A percentile compares a stretch with the other conserved stretches of the same genome.
Evolutionary conservation across 2,888 invertebrate species (phyloP).

Genomic region (Synanthedon tipuliformis): DNA sequence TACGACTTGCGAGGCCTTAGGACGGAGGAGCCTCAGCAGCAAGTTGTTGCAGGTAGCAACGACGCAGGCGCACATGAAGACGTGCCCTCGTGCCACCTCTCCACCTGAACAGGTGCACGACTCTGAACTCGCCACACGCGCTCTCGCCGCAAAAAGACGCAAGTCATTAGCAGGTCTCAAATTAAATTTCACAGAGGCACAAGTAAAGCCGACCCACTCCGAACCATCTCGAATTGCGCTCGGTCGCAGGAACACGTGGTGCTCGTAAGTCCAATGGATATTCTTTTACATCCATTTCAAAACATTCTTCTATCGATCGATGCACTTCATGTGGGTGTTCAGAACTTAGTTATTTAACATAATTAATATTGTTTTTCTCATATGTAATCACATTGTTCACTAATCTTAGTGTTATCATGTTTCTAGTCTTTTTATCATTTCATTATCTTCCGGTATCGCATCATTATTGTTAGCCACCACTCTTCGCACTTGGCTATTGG

Average conservation of each 20-base stretch:
- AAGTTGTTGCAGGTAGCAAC: conserved; percentile 63
- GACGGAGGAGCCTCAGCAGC: conserved; percentile 52
- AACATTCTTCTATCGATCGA: background rate
- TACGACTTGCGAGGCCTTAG: conserved; percentile 61
- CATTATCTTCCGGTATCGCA: too few species aligned
- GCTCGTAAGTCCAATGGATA: conserved; percentile 49
- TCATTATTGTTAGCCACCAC: background rate
- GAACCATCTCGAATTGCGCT: conserved; percentile 39
- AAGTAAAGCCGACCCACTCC: conserved; percentile 30
- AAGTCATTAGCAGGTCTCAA: conserved; percentile 59
- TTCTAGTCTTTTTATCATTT: background rate
- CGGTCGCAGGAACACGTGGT: conserved; percentile 66
- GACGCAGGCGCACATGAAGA: conserved; percentile 61
- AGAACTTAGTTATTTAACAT: too few species aligned
- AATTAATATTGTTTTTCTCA: too few species aligned
- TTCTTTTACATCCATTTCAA: background rate
- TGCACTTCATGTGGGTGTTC: too few species aligned
- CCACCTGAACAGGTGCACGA: conserved; percentile 42
- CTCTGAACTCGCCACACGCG: conserved; percentile 50
- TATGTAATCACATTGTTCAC: background rate
- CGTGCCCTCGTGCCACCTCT: conserved; percentile 42
- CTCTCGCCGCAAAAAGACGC: conserved; percentile 58
- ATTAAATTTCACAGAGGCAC: conserved; percentile 44
- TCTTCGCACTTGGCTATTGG: background rate
- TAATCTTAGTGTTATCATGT: background rate